These are phyloP conservation scores for Archocentrus centrarchus DNA, from an alignment of 2,113 vertebrate species.

Conservation along the genomic window DNA sequence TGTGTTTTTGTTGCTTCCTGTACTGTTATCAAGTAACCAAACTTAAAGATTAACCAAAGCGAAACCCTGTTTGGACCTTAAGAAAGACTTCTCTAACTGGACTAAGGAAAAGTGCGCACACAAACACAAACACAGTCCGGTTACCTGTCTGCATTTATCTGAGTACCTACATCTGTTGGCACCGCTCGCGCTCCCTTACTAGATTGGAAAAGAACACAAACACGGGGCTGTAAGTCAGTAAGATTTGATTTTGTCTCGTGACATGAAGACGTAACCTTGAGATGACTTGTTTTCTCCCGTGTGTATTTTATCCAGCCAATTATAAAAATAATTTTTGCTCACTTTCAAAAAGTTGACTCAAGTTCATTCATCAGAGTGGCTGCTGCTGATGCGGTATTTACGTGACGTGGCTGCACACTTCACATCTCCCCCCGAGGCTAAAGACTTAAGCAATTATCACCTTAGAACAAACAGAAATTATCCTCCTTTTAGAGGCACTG, in stretches of 20 bases:
- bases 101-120: slow-evolving; percentile 46
- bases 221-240: slow-evolving; percentile 15
- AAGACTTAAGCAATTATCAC: slow-evolving; percentile 43
- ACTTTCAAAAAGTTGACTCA: background rate
- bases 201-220: slow-evolving; percentile 76
- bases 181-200: slow-evolving; percentile 71
- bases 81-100: slow-evolving; percentile 10
- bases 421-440: slow-evolving; percentile 31
- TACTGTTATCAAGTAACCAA: slow-evolving; percentile 20
- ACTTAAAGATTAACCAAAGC: slow-evolving; percentile 33
- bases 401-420: background rate
- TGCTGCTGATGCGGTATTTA: slow-evolving; percentile 12
- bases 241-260: background rate
- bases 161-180: slow-evolving; percentile 79
- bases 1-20: slow-evolving; percentile 11
- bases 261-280: background rate
- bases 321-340: background rate
- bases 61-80: background rate
- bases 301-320: background rate
- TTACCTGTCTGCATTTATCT: slow-evolving; percentile 84
- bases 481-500: slow-evolving; percentile 29
- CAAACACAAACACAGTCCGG: slow-evolving; percentile 47
- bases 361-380: slow-evolving; percentile 4
- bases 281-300: background rate
- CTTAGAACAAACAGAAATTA: slow-evolving; percentile 60